Evolutionary conservation across 2,113 vertebrate species (phyloP).

Genomic region (Petroica traversi): DNA sequence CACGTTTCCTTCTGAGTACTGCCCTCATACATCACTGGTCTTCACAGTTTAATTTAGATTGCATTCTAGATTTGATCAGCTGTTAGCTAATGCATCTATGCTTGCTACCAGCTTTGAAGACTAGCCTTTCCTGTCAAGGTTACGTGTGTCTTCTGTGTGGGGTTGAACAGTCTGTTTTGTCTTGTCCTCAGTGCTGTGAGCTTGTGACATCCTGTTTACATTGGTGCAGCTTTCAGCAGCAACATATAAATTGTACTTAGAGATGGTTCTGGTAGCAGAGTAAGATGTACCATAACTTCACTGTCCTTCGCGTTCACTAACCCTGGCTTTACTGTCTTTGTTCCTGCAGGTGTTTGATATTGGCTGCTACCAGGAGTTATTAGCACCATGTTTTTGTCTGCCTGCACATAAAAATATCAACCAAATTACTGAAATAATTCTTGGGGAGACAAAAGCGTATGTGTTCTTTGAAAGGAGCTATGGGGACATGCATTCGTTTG

Average conservation of each 20-base stretch:
- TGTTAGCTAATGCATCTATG: not conserved
- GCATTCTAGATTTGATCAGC: not conserved
- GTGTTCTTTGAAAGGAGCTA: slow-evolving; percentile 96
- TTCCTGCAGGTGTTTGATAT: slow-evolving; percentile 90
- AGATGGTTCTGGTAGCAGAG: not conserved
- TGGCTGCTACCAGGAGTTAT: slow-evolving; percentile 94
- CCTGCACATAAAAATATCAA: slow-evolving; percentile 95
- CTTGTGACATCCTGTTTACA: slow-evolving; percentile 43
- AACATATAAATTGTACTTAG: not conserved
- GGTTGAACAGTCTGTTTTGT: not conserved
- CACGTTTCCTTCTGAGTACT: not conserved
- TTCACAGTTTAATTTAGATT: not conserved
- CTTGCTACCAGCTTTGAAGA: not conserved
- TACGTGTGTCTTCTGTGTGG: not conserved
- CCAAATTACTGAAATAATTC: slow-evolving; percentile 96
- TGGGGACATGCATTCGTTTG: slow-evolving; percentile 99
- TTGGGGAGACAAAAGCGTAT: slow-evolving; percentile 94
- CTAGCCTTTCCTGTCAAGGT: not conserved
- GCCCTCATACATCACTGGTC: not conserved
- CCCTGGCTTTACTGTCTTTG: slow-evolving; percentile 15
- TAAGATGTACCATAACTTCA: not conserved
- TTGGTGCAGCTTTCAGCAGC: not conserved
- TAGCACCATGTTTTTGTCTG: slow-evolving; percentile 96
- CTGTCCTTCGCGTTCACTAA: not conserved
- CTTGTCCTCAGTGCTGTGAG: not conserved